These are phyloP conservation scores for Oreochromis grahami DNA, from an alignment of 2,797 vertebrate genomes.

Conservation along the genomic window DNA sequence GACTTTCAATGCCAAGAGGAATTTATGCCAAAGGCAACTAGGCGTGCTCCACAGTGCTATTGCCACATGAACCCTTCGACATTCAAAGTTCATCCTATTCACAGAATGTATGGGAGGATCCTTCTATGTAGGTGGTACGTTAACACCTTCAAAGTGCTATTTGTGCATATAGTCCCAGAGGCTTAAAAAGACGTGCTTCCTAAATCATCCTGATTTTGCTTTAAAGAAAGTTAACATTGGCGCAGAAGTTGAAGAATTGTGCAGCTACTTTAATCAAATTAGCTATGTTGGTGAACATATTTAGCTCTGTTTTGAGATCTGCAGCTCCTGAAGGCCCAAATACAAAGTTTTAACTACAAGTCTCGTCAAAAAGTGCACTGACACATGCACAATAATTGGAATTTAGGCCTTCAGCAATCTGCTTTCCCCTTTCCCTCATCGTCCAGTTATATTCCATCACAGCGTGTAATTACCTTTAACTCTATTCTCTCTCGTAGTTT, in stretches of 20 bases:
- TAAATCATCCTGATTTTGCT: neutral
- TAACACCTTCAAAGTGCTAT: neutral
- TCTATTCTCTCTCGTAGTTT: neutral
- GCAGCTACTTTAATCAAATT: neutral
- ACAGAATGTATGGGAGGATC: neutral
- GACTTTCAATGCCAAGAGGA: neutral
- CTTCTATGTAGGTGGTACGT: neutral
- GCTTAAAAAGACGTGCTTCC: neutral
- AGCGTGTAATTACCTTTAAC: neutral
- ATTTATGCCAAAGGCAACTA: neutral
- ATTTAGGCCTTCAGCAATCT: neutral
- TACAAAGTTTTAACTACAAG: neutral
- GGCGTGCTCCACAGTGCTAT: fast-evolving
- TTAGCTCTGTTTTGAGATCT: neutral
- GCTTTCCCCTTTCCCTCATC: neutral
- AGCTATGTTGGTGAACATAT: neutral
- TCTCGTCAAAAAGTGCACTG: neutral
- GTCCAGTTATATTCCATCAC: neutral
- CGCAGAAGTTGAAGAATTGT: neutral
- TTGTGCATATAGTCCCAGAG: neutral
- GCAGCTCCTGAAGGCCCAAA: neutral
- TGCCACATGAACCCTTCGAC: neutral
- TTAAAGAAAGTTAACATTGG: neutral
- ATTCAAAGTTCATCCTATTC: neutral
- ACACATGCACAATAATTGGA: neutral